Percentiles rank a stretch among this genome's conserved stretches.
Conservation (phyloP, 1,140 invertebrate species). For the Drosophila aff. region DNA sequence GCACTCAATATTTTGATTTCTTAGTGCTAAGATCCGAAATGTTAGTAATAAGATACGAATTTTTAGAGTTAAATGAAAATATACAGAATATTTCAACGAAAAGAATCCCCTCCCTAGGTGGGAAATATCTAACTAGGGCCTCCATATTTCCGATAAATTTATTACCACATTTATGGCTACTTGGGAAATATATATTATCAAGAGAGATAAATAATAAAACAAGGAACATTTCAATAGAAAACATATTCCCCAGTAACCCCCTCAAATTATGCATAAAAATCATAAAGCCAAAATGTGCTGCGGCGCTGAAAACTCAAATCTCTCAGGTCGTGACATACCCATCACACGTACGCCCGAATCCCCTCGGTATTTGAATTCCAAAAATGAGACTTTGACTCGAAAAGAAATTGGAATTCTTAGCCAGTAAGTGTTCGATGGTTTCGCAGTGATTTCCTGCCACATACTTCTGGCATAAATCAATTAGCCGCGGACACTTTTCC, state of each 20-base stretch:
- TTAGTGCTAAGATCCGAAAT: no score
- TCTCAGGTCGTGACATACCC: conserved; percentile 37
- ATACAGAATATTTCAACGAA: neutral
- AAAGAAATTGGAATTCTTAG: conserved; percentile 18
- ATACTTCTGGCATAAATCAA: conserved; percentile 64
- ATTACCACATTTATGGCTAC: neutral
- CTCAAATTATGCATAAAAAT: conserved; percentile 6
- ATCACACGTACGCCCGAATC: conserved; percentile 32
- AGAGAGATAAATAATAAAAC: conserved; percentile 3
- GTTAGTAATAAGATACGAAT: no score
- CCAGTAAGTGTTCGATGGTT: conserved; percentile 8
- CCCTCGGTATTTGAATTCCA: conserved; percentile 21
- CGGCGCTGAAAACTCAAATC: neutral
- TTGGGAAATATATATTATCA: conserved; percentile 1
- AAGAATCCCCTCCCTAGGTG: neutral
- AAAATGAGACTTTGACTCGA: neutral
- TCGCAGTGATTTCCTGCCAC: conserved; percentile 16
- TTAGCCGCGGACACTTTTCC: conserved; percentile 70
- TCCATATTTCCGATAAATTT: neutral
- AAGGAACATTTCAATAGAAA: neutral
- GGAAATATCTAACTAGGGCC: neutral
- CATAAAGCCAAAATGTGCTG: neutral
- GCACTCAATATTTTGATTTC: neutral
- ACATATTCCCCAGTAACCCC: neutral
- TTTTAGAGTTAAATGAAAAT: no score